A percentile compares a stretch with the other conserved stretches of the same genome.
Evolutionary conservation across 2,888 invertebrate genomes (phyloP).

Genomic region (Eledone cirrhosa): DNA sequence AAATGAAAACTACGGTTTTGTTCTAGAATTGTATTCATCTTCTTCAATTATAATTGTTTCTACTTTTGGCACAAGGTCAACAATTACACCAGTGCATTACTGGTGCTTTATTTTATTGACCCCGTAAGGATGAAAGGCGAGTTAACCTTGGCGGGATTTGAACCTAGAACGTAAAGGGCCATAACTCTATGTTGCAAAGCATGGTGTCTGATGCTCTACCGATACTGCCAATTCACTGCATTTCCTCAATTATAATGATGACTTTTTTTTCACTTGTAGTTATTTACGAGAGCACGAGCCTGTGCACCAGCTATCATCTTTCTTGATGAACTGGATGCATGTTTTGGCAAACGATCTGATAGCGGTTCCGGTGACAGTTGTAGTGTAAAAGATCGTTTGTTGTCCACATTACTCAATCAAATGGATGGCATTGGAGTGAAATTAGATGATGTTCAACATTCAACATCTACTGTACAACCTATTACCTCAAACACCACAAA

Average conservation of each 20-base stretch:
- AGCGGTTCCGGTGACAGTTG: neutral
- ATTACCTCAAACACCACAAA: no score
- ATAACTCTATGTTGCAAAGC: no score
- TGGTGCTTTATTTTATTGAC: no score
- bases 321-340: constrained; percentile 73
- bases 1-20: no score
- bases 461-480: constrained; percentile 15
- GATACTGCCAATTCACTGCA: no score
- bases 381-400: constrained; percentile 66
- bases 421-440: constrained; percentile 74
- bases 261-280: constrained; percentile 45
- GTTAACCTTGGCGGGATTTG: no score
- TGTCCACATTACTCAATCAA: constrained; percentile 74
- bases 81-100: no score
- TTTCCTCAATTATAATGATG: neutral
- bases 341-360: constrained; percentile 65
- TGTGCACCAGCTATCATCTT: constrained; percentile 74
- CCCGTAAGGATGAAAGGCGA: no score
- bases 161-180: no score
- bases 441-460: constrained; percentile 47
- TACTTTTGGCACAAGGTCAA: no score
- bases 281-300: constrained; percentile 73
- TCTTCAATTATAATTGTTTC: neutral
- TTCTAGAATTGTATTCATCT: neutral
- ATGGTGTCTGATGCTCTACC: no score